Percentiles rank a stretch among this genome's conserved stretches.
phyloP scores from a whole-genome alignment of 2,113 vertebrate species.

The Carlito syrichta region DNA sequence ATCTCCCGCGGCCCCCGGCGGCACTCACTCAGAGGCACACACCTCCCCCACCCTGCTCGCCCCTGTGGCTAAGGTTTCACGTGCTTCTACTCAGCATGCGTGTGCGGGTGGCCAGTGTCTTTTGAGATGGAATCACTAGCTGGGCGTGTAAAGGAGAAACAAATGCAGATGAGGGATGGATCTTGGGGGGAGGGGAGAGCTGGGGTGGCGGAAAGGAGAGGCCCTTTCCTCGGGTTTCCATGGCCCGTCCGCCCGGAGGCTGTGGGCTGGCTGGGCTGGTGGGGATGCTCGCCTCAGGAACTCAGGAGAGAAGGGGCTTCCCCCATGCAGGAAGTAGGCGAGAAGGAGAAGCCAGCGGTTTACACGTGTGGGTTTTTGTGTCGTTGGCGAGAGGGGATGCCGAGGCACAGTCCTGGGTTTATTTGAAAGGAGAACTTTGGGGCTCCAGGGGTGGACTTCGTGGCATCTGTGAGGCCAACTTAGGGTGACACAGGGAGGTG shows the following conservation, averaged over 20 bases:
- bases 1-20: not conserved
- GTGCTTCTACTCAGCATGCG: fast-evolving
- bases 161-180: not conserved
- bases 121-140: not conserved
- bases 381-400: not conserved
- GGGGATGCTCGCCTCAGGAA: not conserved
- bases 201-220: not conserved
- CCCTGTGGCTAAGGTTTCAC: not conserved
- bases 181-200: not conserved
- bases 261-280: not conserved
- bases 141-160: not conserved
- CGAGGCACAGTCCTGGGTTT: not conserved
- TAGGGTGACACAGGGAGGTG: too few species aligned
- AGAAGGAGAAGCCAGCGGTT: not conserved
- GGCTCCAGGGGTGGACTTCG: not conserved
- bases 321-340: not conserved
- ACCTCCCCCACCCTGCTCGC: not conserved
- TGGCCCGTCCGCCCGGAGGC: too few species aligned
- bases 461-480: fast-evolving
- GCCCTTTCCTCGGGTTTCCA: not conserved
- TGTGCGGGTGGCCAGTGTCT: fast-evolving
- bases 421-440: not conserved
- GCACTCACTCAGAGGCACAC: too few species aligned
- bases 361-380: fast-evolving
- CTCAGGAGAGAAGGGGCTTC: not conserved